Evolutionary conservation across 2,888 invertebrate species (phyloP).

Genomic region (Ectropis crepuscularia): DNA sequence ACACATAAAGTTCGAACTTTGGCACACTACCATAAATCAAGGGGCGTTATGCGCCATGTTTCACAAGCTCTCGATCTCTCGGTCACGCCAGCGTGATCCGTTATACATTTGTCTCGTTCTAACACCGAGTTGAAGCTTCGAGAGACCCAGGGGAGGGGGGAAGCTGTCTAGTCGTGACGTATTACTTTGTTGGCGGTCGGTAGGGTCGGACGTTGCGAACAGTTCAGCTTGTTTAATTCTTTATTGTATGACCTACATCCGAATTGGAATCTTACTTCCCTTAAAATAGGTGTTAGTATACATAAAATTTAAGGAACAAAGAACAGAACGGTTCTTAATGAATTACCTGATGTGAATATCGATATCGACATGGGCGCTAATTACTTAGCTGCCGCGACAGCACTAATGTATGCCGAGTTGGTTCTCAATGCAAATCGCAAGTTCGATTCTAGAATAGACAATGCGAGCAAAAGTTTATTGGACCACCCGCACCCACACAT

Average conservation of each 20-base stretch:
- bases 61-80: conserved; percentile 75
- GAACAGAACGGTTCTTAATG: conserved; percentile 61
- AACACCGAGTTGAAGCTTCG: conserved; percentile 69
- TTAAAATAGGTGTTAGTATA: conserved; percentile 25
- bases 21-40: conserved; percentile 84
- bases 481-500: conserved; percentile 82
- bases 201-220: conserved; percentile 63
- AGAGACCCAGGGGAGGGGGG: conserved; percentile 70
- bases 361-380: conserved; percentile 76
- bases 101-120: conserved; percentile 69
- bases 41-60: conserved; percentile 86
- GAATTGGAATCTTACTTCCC: conserved; percentile 28
- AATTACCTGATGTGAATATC: conserved; percentile 71
- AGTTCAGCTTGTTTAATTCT: conserved; percentile 24
- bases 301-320: conserved; percentile 18
- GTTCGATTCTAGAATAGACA: conserved; percentile 83
- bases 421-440: conserved; percentile 82
- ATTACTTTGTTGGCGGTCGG: conserved; percentile 78
- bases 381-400: conserved; percentile 72
- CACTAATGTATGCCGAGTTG: conserved; percentile 79
- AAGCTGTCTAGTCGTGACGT: conserved; percentile 83
- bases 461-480: conserved; percentile 77
- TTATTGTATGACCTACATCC: conserved; percentile 26
- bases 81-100: conserved; percentile 65
- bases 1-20: conserved; percentile 82